Conservation (phyloP, 35 echinoderm and acorn worm genomes). For the Heliocidaris erythrogramma region DNA sequence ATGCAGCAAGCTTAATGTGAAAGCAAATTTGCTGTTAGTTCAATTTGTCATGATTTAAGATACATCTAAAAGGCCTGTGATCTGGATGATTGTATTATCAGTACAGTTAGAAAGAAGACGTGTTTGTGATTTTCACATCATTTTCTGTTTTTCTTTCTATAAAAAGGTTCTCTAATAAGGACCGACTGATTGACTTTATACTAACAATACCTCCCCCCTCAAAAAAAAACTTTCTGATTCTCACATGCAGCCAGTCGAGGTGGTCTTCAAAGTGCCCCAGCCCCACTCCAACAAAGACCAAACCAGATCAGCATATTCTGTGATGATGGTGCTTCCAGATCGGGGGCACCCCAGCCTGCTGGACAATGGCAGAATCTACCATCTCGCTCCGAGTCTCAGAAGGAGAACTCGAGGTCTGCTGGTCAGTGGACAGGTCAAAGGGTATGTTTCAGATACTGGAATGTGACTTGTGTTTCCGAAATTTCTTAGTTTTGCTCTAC, state of each 20-base stretch:
- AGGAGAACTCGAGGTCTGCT: slow-evolving; percentile 72
- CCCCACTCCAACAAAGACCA: slow-evolving; percentile 9
- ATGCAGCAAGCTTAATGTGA: too few species aligned
- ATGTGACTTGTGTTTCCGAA: too few species aligned
- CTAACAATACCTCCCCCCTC: too few species aligned
- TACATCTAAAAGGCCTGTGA: too few species aligned
- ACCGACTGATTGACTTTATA: too few species aligned
- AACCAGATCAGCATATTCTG: slow-evolving; percentile 65
- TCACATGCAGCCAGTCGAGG: slow-evolving; percentile 43
- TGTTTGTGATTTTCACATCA: too few species aligned
- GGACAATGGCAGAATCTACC: slow-evolving; percentile 63
- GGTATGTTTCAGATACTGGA: slow-evolving; percentile 49
- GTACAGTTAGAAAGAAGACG: too few species aligned
- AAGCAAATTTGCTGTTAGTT: too few species aligned
- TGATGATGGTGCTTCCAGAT: slow-evolving; percentile 48
- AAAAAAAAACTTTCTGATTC: not conserved
- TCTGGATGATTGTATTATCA: too few species aligned
- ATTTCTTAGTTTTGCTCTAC: too few species aligned
- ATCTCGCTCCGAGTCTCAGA: slow-evolving; percentile 46
- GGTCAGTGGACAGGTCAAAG: slow-evolving; percentile 76
- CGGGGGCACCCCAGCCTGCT: slow-evolving; percentile 39
- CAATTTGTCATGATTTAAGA: too few species aligned
- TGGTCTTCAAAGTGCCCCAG: slow-evolving; percentile 26
- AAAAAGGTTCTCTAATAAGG: not conserved
- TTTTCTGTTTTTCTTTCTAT: not conserved